Evolutionary conservation across 2,797 vertebrate species (phyloP).

Genomic region (Ataeniobius toweri): DNA sequence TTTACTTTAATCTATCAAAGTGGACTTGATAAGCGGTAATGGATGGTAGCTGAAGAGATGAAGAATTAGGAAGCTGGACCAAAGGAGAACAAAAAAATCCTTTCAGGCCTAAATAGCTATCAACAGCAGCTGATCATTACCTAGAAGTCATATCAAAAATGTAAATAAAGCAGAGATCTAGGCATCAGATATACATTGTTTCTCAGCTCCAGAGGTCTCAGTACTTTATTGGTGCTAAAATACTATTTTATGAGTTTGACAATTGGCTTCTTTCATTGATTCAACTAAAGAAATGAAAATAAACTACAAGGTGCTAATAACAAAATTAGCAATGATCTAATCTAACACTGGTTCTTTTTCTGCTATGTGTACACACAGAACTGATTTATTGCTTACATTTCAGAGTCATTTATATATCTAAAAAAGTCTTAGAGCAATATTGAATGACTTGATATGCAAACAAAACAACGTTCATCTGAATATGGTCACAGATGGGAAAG

Average conservation of each 20-base stretch:
- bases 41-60: constrained; percentile 1
- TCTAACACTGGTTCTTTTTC: background rate
- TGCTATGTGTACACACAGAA: background rate
- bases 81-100: too few relatives aligned
- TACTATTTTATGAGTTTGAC: background rate
- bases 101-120: background rate
- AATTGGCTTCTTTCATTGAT: background rate
- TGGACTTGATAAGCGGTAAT: background rate
- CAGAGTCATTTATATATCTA: background rate
- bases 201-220: background rate
- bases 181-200: background rate
- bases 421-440: background rate
- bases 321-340: background rate
- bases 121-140: background rate
- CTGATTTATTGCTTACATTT: background rate
- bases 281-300: background rate
- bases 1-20: background rate
- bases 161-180: background rate
- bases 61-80: background rate
- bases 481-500: background rate
- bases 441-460: background rate
- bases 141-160: background rate
- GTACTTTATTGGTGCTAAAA: background rate
- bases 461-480: background rate
- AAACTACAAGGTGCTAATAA: background rate